Base-by-base conservation (phyloP, 2,888 invertebrate genomes). In the Pandemis cinnamomeana region DNA sequence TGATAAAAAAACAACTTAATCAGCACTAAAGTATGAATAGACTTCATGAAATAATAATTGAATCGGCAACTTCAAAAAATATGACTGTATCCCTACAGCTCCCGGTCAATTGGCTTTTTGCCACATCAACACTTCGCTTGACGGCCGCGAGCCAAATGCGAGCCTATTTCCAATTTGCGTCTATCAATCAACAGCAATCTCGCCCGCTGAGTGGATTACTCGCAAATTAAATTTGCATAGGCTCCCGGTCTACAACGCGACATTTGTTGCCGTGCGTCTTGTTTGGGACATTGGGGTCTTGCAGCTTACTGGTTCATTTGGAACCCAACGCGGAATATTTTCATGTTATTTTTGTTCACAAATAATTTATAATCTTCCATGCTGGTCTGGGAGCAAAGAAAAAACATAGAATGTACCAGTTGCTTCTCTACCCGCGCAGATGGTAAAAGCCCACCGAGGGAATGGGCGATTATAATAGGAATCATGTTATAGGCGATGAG, bases 141-240 rank as follows among this genome's bases (percentile, higher is more conserved):
- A 81, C 82, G 70, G 79, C 78, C 75, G 82, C 80, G 82, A 85
- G 77, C 81, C 81, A 81, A 81, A 81, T 81, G 86, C 85, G 86
- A 86, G 90, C 93, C 94, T 91, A 92, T 95, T 95, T 95, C 95
- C 95, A 95, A 96, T 95, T 95, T 95, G 93, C 95, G 95, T 95
- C 95, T 95, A 95, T 96, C 95, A 95, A 95, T 95, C 95, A 95
- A 93, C 94, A 94, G 95, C 95, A 95, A 95, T 95, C 95, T 95
- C 95, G 89, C 95, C 95, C 95, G 89, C 93, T 95, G 95, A 95
- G 95, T 95, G 95, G 95, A 95, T 95, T 95, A 95, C 95, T 89
- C 89, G 91, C 93, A 95, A 95, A 95, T 95, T 95, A 95, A 95
- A 95, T 95, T 95, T 95, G 95, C 95, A 95, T 95, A 95, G 95